Conservation (phyloP, 2,113 vertebrate species). For the Manacus vitellinus region DNA sequence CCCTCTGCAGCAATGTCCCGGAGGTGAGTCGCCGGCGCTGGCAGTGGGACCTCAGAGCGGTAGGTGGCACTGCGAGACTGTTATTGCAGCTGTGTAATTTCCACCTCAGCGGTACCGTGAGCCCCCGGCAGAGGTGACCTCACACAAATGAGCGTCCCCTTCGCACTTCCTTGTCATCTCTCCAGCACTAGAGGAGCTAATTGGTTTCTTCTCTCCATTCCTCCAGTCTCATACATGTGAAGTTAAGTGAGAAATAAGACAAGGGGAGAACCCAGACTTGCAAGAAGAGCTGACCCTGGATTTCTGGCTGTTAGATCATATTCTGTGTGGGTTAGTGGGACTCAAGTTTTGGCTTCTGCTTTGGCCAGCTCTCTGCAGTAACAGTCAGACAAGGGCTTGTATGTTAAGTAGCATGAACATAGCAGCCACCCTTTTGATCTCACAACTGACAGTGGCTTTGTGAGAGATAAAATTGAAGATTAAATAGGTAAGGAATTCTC, state of each 20-base stretch:
- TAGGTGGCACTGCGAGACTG: constrained; percentile 64
- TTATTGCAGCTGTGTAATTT: background rate
- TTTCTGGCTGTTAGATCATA: background rate
- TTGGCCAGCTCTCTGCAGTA: background rate
- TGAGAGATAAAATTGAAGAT: background rate
- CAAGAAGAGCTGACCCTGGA: background rate
- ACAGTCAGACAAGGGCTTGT: background rate
- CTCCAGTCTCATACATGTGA: background rate
- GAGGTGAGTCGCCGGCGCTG: background rate
- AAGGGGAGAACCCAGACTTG: background rate
- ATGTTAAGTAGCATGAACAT: background rate
- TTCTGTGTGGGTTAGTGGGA: background rate
- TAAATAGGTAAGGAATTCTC: background rate
- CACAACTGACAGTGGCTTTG: background rate
- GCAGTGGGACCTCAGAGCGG: background rate
- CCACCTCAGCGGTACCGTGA: background rate
- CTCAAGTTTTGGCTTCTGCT: background rate
- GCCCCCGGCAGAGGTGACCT: background rate
- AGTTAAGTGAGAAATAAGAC: background rate
- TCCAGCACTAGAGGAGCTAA: background rate
- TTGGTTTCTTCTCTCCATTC: background rate
- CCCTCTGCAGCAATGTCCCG: background rate
- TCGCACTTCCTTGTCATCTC: background rate
- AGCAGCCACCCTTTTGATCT: background rate
- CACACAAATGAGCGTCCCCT: background rate